Evolutionary conservation across 2,888 invertebrate species (phyloP).

Genomic region (Platycheirus rosarum): DNA sequence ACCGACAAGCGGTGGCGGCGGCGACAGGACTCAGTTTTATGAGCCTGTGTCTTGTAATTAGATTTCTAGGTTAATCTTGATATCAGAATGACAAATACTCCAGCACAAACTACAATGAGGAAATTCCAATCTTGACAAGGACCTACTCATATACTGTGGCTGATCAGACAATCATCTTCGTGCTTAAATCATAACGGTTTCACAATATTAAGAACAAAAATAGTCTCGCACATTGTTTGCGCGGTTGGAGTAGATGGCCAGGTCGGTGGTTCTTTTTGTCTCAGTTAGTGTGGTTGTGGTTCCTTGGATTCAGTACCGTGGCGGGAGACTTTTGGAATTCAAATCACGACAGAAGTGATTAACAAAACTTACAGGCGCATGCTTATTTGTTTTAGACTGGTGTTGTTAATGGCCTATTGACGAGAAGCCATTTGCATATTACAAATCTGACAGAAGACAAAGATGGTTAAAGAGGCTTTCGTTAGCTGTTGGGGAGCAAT

Average conservation of each 20-base stretch:
- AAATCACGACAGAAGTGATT: conserved; percentile 60
- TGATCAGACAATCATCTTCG: conserved; percentile 30
- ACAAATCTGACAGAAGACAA: conserved; percentile 19
- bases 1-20: conserved; percentile 29
- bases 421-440: conserved; percentile 60
- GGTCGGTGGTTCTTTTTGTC: background rate
- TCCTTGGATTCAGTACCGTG: background rate
- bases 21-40: conserved; percentile 52
- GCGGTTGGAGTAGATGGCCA: conserved; percentile 1
- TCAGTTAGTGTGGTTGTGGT: background rate
- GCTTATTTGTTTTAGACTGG: conserved; percentile 36
- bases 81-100: conserved; percentile 45
- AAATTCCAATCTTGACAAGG: conserved; percentile 33
- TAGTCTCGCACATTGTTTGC: conserved; percentile 29
- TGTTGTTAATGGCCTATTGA: conserved; percentile 58
- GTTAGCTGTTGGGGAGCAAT: conserved; percentile 35
- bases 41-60: conserved; percentile 61
- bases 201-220: conserved; percentile 45
- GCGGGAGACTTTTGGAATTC: conserved; percentile 25
- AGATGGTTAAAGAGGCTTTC: background rate
- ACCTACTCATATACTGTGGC: conserved; percentile 20
- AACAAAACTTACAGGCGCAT: conserved; percentile 14
- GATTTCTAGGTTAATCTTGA: conserved; percentile 72
- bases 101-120: conserved; percentile 9
- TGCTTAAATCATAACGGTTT: conserved; percentile 39